These are phyloP conservation scores for Anthophora plumipes DNA, from an alignment of 2,888 invertebrate species.

Conservation along the genomic window DNA sequence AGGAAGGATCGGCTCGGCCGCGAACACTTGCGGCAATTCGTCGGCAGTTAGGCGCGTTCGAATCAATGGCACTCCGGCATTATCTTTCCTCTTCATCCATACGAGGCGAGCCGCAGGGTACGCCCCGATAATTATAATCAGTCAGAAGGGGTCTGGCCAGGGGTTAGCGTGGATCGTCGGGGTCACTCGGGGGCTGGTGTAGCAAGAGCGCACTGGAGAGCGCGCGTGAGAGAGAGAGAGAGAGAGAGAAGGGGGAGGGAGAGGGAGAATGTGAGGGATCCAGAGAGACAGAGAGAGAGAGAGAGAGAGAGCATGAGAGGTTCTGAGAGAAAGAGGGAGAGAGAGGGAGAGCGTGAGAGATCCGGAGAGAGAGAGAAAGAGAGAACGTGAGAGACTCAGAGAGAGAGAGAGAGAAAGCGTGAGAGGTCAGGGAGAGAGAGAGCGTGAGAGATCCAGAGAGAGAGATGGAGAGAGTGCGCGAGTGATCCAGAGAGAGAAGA, in stretches of 20 bases:
- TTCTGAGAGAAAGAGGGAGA: background rate
- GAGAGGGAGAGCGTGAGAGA: background rate
- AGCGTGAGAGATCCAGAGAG: no score
- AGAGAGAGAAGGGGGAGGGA: background rate
- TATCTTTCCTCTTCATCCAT: slow-evolving; percentile 57
- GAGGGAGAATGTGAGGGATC: background rate
- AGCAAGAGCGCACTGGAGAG: slow-evolving; percentile 1
- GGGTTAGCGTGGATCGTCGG: slow-evolving; percentile 65
- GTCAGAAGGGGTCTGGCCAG: slow-evolving; percentile 59
- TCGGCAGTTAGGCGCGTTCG: slow-evolving; percentile 47
- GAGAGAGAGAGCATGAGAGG: background rate
- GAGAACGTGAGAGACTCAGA: no score
- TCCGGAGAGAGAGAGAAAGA: background rate
- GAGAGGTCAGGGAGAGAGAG: no score
- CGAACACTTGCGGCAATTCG: slow-evolving; percentile 52
- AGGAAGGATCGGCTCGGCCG: background rate
- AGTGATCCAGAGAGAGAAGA: no score
- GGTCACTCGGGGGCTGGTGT: slow-evolving; percentile 59
- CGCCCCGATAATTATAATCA: slow-evolving; percentile 76
- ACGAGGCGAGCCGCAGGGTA: slow-evolving; percentile 52
- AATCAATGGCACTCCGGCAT: slow-evolving; percentile 56
- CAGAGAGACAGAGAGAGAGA: background rate
- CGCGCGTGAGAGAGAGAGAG: background rate
- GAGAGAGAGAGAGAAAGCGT: background rate
- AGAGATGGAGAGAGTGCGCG: background rate